Base-by-base conservation (phyloP, 1,140 invertebrate genomes). In the Leptoteleia sp. region DNA sequence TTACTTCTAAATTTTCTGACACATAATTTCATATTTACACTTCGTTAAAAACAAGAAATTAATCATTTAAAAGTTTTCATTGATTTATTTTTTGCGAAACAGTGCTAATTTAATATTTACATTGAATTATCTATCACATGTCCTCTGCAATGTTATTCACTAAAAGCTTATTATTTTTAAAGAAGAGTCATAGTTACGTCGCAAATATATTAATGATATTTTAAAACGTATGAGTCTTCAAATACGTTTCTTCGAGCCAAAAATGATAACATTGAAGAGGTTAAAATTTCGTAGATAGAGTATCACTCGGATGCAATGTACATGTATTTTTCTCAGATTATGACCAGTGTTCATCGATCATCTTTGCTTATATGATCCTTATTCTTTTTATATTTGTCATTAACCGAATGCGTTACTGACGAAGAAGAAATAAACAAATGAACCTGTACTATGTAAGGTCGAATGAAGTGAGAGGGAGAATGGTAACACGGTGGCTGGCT, bases 401-500 rank as follows among this genome's bases (percentile, higher is more conserved):
- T n/a, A n/a, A n/a, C n/a, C n/a, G n/a, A n/a, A n/a, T n/a, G n/a
- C n/a, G n/a, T n/a, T n/a, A n/a, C n/a, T n/a, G n/a, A n/a, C 11
- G 25, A 54, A 38, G 25, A 37, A 38, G 40, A 13, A 45, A 43
- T 42, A 47, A 65, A 70, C 42, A 59, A 76, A 68, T 68, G 73
- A 64, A 70, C 31, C n/a, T 2, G 6, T 43, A 47, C n/a, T 67
- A 52, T 37, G 22, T 40, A 31, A 59, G 19, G 25, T 13, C 42
- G 25, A 40, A 76, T 42, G 31, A 17, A 68, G n/a, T 6, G 70
- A 57, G n/a, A 50, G 59, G 40, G 71, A 64, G 16, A 48, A 9
- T 17, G 12, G 67, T 37, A 75, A 75, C 65, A 75, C 77, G 22
- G 80, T 79, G 76, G 76, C 76, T 71, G 54, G 17, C 15, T 50